Conservation (phyloP, 2,113 vertebrate genomes). For the Paradoxurus hermaphroditus region DNA sequence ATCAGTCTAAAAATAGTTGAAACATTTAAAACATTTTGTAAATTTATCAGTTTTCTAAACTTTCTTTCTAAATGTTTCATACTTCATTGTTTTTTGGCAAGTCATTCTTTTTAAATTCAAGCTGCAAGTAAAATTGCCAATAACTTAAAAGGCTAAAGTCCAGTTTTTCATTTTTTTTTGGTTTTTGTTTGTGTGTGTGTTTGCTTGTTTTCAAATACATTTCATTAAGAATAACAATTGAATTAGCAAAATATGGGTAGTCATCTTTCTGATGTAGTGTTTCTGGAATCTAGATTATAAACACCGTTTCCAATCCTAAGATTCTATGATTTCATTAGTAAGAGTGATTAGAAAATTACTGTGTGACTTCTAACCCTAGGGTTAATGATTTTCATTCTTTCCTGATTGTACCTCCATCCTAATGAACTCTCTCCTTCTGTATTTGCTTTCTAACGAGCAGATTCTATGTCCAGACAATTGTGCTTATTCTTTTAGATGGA, state of each 20-base stretch:
- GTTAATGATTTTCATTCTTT: conserved; percentile 1
- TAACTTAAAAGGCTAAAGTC: not conserved
- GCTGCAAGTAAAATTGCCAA: not conserved
- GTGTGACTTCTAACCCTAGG: not conserved
- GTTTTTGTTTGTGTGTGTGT: not conserved
- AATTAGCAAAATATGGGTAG: not conserved
- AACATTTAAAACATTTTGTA: not conserved
- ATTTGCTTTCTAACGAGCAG: not conserved
- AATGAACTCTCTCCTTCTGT: not conserved
- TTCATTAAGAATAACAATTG: not conserved
- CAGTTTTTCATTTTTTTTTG: not conserved
- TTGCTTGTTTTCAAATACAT: not conserved
- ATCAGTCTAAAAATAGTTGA: not conserved
- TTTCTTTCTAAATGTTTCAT: not conserved
- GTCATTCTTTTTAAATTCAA: not conserved
- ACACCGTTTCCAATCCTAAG: not conserved
- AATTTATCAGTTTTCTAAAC: not conserved
- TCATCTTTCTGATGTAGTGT: not conserved
- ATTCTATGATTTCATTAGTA: conserved; percentile 35
- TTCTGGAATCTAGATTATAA: not conserved
- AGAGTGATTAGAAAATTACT: not conserved
- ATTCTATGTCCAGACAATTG: not conserved
- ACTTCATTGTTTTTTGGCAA: not conserved
- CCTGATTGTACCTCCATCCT: not conserved
- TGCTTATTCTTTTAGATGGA: not conserved